Conservation (phyloP, 2,888 invertebrate species). For the Plagiodera versicolora region DNA sequence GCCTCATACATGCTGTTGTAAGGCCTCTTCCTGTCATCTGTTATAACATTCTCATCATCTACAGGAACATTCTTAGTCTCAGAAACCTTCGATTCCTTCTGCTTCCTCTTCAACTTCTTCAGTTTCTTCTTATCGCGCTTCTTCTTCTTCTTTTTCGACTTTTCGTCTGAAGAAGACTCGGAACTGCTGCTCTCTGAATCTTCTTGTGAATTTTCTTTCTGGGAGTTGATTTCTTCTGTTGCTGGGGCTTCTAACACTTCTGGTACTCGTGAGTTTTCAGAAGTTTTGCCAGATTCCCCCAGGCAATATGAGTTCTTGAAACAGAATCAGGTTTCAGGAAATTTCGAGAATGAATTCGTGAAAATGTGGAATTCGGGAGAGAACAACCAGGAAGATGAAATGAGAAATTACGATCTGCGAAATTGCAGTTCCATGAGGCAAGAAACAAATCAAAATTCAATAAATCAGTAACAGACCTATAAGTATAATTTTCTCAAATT, state of each 20-base stretch:
- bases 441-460: no score
- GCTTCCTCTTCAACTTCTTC: constrained; percentile 51
- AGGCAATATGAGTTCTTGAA: constrained; percentile 82
- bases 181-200: constrained; percentile 30
- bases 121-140: constrained; percentile 54
- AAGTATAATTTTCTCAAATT: no score
- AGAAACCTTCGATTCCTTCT: constrained; percentile 56
- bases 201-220: constrained; percentile 26
- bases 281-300: constrained; percentile 67
- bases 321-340: constrained; percentile 27
- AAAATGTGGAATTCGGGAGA: no score
- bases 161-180: constrained; percentile 32
- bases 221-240: constrained; percentile 40
- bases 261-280: constrained; percentile 23
- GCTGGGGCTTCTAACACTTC: constrained; percentile 29
- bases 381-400: no score
- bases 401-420: no score
- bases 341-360: background rate
- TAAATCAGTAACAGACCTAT: no score
- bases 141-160: constrained; percentile 54
- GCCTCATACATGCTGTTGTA: constrained; percentile 90
- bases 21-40: constrained; percentile 88
- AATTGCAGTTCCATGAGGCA: no score
- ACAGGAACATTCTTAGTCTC: background rate
- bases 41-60: constrained; percentile 52